A percentile compares a stretch with the other conserved stretches of the same genome.
phyloP scores from a whole-genome alignment of 2,113 vertebrate genomes.

The Istiophorus platypterus region DNA sequence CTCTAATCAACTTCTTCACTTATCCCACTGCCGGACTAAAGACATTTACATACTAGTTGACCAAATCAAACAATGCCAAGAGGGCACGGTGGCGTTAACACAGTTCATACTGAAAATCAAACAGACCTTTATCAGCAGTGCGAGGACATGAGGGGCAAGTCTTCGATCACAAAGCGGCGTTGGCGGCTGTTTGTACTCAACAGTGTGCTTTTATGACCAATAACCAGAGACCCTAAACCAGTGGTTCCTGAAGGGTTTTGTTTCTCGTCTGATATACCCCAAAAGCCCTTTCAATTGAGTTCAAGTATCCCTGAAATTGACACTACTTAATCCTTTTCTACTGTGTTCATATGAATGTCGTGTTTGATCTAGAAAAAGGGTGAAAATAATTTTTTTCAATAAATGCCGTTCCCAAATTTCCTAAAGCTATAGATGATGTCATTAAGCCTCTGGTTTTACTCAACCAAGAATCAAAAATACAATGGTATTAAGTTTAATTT shows the following conservation, averaged over 20 bases:
- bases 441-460: too few species aligned
- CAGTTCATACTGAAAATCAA: conserved; percentile 18
- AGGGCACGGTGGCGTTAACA: conserved; percentile 2
- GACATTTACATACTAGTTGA: conserved; percentile 50
- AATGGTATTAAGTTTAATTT: background rate
- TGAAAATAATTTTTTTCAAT: too few species aligned
- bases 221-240: background rate
- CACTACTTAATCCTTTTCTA: background rate
- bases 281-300: background rate
- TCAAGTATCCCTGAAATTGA: background rate
- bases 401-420: too few species aligned
- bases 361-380: background rate
- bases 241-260: background rate
- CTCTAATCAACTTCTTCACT: conserved; percentile 56
- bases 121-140: conserved; percentile 15
- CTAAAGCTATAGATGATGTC: background rate
- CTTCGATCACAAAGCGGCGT: background rate
- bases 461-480: background rate
- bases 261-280: background rate
- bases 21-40: conserved; percentile 31
- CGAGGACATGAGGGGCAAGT: background rate
- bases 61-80: conserved; percentile 34
- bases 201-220: background rate
- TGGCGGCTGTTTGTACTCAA: background rate
- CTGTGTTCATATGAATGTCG: background rate